Percentiles rank a stretch among this genome's conserved stretches.
These are phyloP conservation scores for Protomyctophum bolini DNA, from an alignment of 2,113 vertebrate genomes.

Conservation along the genomic window DNA sequence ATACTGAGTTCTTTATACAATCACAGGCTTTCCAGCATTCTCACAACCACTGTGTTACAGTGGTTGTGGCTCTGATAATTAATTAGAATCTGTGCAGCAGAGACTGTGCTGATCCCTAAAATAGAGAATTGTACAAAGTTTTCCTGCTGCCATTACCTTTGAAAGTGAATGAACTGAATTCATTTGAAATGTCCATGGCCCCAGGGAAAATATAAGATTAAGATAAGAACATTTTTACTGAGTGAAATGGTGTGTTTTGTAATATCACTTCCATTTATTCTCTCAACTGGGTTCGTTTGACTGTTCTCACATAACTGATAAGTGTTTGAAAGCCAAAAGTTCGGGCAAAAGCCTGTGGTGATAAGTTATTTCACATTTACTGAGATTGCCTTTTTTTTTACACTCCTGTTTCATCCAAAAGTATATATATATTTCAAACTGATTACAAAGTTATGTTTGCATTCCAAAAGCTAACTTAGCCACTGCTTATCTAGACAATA, in stretches of 20 bases:
- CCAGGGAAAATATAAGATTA: constrained; percentile 9
- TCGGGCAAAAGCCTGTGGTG: not conserved
- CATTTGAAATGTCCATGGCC: constrained; percentile 12
- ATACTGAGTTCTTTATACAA: not conserved
- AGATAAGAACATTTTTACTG: constrained; percentile 23
- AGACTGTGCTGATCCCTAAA: constrained; percentile 10
- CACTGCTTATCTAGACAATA: too few relatives aligned
- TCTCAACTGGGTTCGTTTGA: constrained; percentile 52
- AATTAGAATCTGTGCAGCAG: constrained; percentile 31
- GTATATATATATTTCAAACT: constrained; percentile 25
- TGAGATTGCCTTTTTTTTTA: not conserved
- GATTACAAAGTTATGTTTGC: constrained; percentile 40
- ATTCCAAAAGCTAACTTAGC: not conserved
- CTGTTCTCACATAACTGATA: constrained; percentile 29
- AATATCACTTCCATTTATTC: constrained; percentile 35
- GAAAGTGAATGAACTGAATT: constrained; percentile 4
- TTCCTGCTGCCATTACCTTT: constrained; percentile 9
- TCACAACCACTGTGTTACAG: not conserved
- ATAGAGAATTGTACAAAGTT: constrained; percentile 3
- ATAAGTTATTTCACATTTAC: constrained; percentile 34
- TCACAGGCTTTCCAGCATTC: constrained; percentile 15
- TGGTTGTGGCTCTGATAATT: constrained; percentile 15
- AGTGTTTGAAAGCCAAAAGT: constrained; percentile 36
- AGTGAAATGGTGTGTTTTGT: constrained; percentile 1
- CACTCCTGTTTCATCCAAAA: constrained; percentile 19